phyloP scores from a whole-genome alignment of 2,797 vertebrate species.

The Chelon auratus region DNA sequence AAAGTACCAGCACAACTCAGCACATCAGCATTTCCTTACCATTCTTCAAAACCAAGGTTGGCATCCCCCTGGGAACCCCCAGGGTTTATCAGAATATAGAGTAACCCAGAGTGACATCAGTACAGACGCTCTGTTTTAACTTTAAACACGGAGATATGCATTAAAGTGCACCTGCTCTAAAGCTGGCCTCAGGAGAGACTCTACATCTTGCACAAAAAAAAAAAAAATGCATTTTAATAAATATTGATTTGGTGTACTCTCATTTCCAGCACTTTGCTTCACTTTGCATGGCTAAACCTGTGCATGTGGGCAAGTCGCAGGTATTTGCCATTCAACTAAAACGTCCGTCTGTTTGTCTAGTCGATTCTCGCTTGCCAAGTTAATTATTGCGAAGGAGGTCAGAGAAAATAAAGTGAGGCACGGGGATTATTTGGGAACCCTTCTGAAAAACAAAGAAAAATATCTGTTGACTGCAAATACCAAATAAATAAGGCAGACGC shows the following conservation, averaged over 20 bases:
- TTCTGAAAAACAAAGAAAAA: slow-evolving; percentile 19
- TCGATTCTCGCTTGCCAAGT: slow-evolving; percentile 50
- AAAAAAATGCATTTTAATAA: slow-evolving; percentile 51
- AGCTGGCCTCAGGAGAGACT: slow-evolving; percentile 1
- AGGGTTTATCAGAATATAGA: slow-evolving; percentile 52
- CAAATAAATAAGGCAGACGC: slow-evolving; percentile 14
- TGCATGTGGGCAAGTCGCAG: slow-evolving; percentile 2
- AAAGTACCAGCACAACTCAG: slow-evolving; percentile 25
- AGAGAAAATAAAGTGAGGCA: slow-evolving; percentile 15
- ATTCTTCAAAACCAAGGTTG: slow-evolving; percentile 59
- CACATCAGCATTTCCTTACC: slow-evolving; percentile 52
- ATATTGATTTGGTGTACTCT: slow-evolving; percentile 44
- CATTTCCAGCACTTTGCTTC: slow-evolving; percentile 8
- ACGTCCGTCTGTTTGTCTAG: slow-evolving; percentile 38
- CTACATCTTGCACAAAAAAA: slow-evolving; percentile 6
- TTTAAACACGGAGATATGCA: slow-evolving; percentile 35
- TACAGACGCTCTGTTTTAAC: slow-evolving; percentile 46
- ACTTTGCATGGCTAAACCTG: not conserved
- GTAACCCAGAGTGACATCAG: slow-evolving; percentile 37
- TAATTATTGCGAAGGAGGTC: slow-evolving; percentile 46
- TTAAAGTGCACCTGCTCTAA: slow-evolving; percentile 27
- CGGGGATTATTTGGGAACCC: slow-evolving; percentile 26
- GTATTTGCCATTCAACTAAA: slow-evolving; percentile 40
- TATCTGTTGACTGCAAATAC: slow-evolving; percentile 18
- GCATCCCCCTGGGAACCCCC: slow-evolving; percentile 36